Base-by-base conservation (phyloP, 2,113 vertebrate genomes). In the Gasterosteus aculeatus region DNA sequence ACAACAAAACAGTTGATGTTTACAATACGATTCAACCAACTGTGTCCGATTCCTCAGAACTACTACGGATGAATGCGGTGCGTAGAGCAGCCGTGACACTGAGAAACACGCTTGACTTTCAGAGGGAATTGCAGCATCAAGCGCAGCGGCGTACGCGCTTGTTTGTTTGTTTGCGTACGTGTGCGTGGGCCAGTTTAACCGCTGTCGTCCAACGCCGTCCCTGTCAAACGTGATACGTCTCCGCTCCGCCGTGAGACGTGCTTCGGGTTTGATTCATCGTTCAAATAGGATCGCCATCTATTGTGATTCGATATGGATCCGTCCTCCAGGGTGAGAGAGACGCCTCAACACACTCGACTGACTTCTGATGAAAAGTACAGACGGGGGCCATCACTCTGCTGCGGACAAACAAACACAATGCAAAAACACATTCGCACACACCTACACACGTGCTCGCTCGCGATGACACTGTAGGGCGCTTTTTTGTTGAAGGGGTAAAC, bases 231-330 rank as follows among this genome's bases (percentile, higher is more conserved):
- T 82, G 84, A 89, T 88, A 84, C 83, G 85, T 86, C 75, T 85
- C 80, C 69, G 69, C 86, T 85, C 64, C 46, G 75, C 62, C 64
- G 60, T 72, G 67, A 83, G 71, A 75, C 65, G 77, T 70, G 77
- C 77, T 89, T 86, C 79, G 78, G 83, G 84, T 86, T 78, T 90
- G 89, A 93, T 85, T 88, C 85, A 92, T 87, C 88, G 88, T 83
- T 89, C 83, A 90, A 88, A 93, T 83, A 78, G 81, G 72, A 47
- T 69, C 31, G 75, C 85, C 82, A 89, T 92, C 84, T 87, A 89
- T 90, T 91, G 85, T 82, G 81, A 84, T 89, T 85, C 86, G 87
- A 88, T 90, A 87, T 81, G 85, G 82, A 79, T 86, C 81, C 82
- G 84, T 87, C 88, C 78, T 87, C 80, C 72, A 84, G 68, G 78